Percentiles rank a stretch among this genome's conserved stretches.
Evolutionary conservation across 2,797 vertebrate species (phyloP).

Genomic region (Odontamblyopus rebecca): DNA sequence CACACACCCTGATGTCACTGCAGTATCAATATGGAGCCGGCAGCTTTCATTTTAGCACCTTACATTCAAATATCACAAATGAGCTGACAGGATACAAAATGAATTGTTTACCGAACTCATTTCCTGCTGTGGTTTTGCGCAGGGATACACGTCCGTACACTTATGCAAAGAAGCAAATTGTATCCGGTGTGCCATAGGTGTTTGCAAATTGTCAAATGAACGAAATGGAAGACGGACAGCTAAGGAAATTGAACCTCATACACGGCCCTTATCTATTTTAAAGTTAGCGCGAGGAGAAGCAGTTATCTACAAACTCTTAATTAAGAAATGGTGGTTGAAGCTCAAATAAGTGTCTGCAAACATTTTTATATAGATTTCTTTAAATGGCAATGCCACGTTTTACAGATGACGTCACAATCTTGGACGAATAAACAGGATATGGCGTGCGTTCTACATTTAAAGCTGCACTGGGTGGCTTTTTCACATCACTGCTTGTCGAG

Average conservation of each 20-base stretch:
- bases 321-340: constrained; percentile 62
- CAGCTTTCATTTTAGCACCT: background rate
- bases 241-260: constrained; percentile 66
- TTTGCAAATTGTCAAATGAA: constrained; percentile 72
- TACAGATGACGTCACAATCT: too few species aligned
- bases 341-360: constrained; percentile 62
- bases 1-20: too few species aligned
- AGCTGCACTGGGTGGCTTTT: too few species aligned
- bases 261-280: constrained; percentile 57
- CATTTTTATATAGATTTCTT: constrained; percentile 57
- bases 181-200: constrained; percentile 54
- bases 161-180: constrained; percentile 47
- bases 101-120: constrained; percentile 38
- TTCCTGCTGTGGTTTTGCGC: constrained; percentile 33
- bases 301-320: constrained; percentile 61
- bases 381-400: constrained; percentile 19
- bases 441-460: too few species aligned
- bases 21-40: background rate
- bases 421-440: too few species aligned
- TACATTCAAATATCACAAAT: constrained; percentile 34
- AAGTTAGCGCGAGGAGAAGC: constrained; percentile 64
- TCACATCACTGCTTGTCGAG: too few species aligned
- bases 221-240: constrained; percentile 68
- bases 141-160: constrained; percentile 49
- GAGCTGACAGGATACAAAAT: constrained; percentile 37